Evolutionary conservation across 2,888 invertebrate genomes (phyloP).

Genomic region (Drosophila falleni): DNA sequence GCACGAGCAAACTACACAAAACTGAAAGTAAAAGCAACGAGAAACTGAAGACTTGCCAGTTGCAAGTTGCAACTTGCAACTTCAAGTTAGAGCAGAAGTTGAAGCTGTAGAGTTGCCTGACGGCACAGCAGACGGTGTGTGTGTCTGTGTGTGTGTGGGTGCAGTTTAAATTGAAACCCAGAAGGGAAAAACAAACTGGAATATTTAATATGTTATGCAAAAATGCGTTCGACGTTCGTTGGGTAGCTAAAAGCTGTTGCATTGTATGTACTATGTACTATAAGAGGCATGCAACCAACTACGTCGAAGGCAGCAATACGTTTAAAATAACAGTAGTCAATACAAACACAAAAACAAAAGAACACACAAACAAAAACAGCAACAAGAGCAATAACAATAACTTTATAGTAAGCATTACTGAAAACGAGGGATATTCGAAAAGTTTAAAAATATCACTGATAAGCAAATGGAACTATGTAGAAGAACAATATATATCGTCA

Average conservation of each 20-base stretch:
- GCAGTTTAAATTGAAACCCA: constrained; percentile 78
- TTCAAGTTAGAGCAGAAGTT: constrained; percentile 25
- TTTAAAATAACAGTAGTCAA: constrained; percentile 75
- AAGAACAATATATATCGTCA: background rate
- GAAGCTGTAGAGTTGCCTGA: constrained; percentile 45
- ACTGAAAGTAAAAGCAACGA: constrained; percentile 69
- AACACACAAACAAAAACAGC: constrained; percentile 16
- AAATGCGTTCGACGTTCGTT: constrained; percentile 66
- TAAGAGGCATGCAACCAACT: constrained; percentile 8
- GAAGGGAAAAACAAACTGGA: constrained; percentile 72
- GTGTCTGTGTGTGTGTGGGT: constrained; percentile 48
- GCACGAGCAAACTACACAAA: constrained; percentile 38
- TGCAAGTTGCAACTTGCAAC: constrained; percentile 38
- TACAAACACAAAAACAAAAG: constrained; percentile 33
- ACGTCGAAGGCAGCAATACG: constrained; percentile 61
- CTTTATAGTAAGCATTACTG: constrained; percentile 21
- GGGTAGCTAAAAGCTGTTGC: constrained; percentile 45
- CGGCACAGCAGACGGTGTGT: constrained; percentile 21
- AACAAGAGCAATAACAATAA: constrained; percentile 41
- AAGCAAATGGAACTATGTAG: background rate
- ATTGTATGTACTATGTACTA: constrained; percentile 30
- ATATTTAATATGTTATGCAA: constrained; percentile 80
- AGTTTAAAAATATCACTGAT: constrained; percentile 17
- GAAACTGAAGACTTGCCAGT: constrained; percentile 50
- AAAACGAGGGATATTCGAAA: constrained; percentile 36